phyloP scores from a whole-genome alignment of 2,113 vertebrate genomes.

The Rhinoderma darwinii region DNA sequence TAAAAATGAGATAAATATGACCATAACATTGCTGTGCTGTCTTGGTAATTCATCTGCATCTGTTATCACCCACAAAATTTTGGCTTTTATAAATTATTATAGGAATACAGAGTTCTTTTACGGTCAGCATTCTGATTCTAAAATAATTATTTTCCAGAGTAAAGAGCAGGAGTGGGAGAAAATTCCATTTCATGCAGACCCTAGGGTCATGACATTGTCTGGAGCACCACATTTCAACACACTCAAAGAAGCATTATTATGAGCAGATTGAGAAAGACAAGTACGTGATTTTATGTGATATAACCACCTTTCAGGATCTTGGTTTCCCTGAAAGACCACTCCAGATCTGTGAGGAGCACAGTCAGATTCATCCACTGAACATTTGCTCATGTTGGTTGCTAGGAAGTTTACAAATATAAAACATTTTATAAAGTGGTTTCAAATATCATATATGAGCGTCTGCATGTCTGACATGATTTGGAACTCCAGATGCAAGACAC shows the following conservation, averaged over 20 bases:
- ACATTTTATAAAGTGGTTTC: background rate
- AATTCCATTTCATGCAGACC: background rate
- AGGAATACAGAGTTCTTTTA: background rate
- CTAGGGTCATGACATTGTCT: background rate
- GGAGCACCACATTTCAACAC: background rate
- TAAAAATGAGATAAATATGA: background rate
- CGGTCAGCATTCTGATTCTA: background rate
- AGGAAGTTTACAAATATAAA: background rate
- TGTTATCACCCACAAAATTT: background rate
- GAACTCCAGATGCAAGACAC: background rate
- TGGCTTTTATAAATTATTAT: background rate
- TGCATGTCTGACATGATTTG: background rate
- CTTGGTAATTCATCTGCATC: background rate
- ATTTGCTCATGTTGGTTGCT: background rate
- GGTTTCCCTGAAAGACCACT: background rate
- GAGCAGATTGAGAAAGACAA: background rate
- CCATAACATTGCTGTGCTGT: background rate
- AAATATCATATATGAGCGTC: background rate
- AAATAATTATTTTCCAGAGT: background rate
- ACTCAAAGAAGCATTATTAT: background rate
- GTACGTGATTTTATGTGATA: constrained; percentile 11
- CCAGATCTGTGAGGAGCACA: background rate
- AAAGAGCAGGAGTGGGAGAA: background rate
- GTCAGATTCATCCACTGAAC: background rate
- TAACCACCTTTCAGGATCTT: background rate